phyloP scores from a whole-genome alignment of 2,888 invertebrate genomes.

The Amblyjoppa proteus region DNA sequence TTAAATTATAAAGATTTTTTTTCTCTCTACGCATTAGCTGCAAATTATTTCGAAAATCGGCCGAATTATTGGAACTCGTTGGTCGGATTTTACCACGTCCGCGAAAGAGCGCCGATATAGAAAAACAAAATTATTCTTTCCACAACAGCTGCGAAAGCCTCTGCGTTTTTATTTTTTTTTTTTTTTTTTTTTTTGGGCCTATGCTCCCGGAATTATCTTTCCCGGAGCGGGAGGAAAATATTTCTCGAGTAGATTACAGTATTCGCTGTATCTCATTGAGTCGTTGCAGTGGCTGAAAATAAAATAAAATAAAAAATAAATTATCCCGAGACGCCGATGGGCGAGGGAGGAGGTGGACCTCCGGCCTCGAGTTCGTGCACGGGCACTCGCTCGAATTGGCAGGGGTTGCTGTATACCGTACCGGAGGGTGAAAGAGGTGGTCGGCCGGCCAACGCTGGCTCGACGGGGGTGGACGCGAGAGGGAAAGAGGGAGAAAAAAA shows the following conservation, averaged over 20 bases:
- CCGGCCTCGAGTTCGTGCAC: conserved; percentile 45
- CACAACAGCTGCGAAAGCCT: neutral
- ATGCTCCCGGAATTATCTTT: neutral
- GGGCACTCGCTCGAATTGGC: conserved; percentile 51
- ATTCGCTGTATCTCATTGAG: conserved; percentile 19
- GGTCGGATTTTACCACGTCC: neutral
- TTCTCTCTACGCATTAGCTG: neutral
- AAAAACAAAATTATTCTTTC: neutral
- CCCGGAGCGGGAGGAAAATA: neutral
- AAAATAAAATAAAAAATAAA: conserved; percentile 52
- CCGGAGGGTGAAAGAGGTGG: conserved; percentile 22
- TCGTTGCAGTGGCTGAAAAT: neutral
- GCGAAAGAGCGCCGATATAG: no score
- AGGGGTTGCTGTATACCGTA: conserved; percentile 17
- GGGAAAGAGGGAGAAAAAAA: conserved; percentile 11
- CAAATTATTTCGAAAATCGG: conserved; percentile 4
- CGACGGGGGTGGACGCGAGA: conserved; percentile 36
- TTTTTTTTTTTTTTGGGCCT: neutral
- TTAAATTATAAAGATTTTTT: conserved; percentile 34
- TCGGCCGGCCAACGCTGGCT: conserved; percentile 56
- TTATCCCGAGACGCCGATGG: conserved; percentile 37
- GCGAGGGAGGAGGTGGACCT: conserved; percentile 45
- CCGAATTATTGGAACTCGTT: neutral
- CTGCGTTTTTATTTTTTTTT: neutral
- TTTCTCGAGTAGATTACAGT: conserved; percentile 4